Base-by-base conservation (phyloP, 2,113 vertebrate genomes). In the Calidris pygmaea region DNA sequence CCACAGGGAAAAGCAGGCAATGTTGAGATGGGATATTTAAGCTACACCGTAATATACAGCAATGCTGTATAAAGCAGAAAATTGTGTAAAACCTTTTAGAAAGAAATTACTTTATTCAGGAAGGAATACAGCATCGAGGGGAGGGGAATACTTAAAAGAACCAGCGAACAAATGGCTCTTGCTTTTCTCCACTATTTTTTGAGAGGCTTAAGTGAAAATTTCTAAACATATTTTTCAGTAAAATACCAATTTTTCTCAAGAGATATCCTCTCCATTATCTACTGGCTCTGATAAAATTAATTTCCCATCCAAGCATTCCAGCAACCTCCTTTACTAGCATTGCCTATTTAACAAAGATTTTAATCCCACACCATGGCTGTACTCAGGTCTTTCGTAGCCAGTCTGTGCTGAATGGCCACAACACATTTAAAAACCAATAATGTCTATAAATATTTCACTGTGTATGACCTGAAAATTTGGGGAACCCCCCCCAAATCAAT, bases 1-100 rank as follows among this genome's bases (percentile, higher is more conserved):
- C 32, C 2, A 0, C 53, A 35, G 35, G 10, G 21, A 77, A 85
- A 81, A 0, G 1, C 1, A 23, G 15, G 48, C 0, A 3, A 45
- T 17, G 22, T 12, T 85, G 71, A 6, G 39, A 66, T 10, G 22
- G 70, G 67, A 73, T 47, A 5, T 22, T 73, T 58, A 80, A 74
- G 59, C 21, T 58, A 48, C 8, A 3, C 7, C 1, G 0, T 45
- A 30, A 80, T 6, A 55, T 3, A 67, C 21, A 65, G 23, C 47
- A 83, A 30, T 41, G 59, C 6, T 29, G 3, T 35, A 52, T 18
- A 78, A 67, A 55, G 14, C 7, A n/a, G 17, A 37, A 85, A 91
- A 60, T 2, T 6, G 23, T 68, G 12, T 34, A 67, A 68, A 88
- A 45, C 1, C 10, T 72, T 66, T 63, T 12, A 55, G 20, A 85